Evolutionary conservation across 1,140 invertebrate genomes (phyloP), one percentile per base, ranked within the genome.

Genomic region (Drosophila sp.): DNA sequence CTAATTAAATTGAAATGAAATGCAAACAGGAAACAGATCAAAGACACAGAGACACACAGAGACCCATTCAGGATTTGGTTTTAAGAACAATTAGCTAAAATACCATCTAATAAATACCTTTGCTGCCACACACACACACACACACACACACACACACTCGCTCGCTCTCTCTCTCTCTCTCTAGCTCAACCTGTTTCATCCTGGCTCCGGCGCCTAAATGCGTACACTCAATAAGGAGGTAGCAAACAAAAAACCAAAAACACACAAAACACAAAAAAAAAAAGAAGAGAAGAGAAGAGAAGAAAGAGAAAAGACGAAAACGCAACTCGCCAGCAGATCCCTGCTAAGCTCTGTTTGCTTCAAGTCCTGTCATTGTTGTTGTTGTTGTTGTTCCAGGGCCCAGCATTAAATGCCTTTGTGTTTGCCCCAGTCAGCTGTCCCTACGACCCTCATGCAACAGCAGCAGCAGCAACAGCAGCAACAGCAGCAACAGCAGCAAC

Each of bases 401-500:
- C 44, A 50, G 44, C 44, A 50, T 25, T 50, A 50, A 50, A 50
- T 50, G 44, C 44, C 23, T 50, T 25, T 50, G 44, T 50, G 7
- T 50, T 50, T 25, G 23, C 23, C 5, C 44, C 44, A 50, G 44
- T 50, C 44, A 50, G 44, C 44, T 50, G 61, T 63, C 30, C 29
- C 29, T 33, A 76, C 23, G 44, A 50, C 44, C 44, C 44, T 50
- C 44, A 50, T 50, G 44, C 44, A 50, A 50, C 44, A 50, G 23
- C 44, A 50, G 23, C 44, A 50, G 25, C 17, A 47, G 10, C 10
- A 35, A 7, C 66, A 70, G 70, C 32, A 65, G 60, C 72, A 73
- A 70, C 79, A 50, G 25, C 17, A 47, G 10, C 10, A 35, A 7
- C 66, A 70, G 70, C 32, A 65, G 60, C 72, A 73, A 70, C 79